Evolutionary conservation across 2,888 invertebrate genomes (phyloP).

Genomic region (Agrypnus murinus): DNA sequence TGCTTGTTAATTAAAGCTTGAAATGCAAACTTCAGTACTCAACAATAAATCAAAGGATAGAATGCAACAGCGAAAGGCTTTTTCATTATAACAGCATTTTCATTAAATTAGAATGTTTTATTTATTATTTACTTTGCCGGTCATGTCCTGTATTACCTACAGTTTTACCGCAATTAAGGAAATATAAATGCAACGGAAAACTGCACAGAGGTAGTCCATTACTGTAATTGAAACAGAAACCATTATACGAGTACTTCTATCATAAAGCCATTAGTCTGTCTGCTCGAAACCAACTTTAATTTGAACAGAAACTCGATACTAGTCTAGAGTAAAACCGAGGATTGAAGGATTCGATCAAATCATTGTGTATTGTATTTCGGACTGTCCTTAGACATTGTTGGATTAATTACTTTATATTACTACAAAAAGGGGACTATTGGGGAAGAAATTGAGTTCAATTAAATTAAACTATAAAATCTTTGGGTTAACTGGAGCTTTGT

Average conservation of each 20-base stretch:
- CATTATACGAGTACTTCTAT: conserved; percentile 52
- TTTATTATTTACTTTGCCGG: conserved; percentile 6
- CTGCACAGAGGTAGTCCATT: conserved; percentile 45
- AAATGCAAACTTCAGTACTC: no score
- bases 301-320: conserved; percentile 53
- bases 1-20: no score
- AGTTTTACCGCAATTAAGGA: conserved; percentile 1
- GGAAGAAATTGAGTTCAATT: not conserved
- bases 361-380: conserved; percentile 26
- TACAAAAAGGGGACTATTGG: no score
- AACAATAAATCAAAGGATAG: no score
- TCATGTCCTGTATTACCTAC: conserved; percentile 16
- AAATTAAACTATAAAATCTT: not conserved
- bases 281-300: conserved; percentile 52
- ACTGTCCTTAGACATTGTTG: not conserved
- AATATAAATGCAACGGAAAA: conserved; percentile 30
- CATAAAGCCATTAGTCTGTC: conserved; percentile 56
- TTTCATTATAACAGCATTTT: not conserved
- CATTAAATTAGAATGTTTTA: not conserved
- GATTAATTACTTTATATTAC: not conserved
- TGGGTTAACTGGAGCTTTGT: no score
- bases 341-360: conserved; percentile 37
- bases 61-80: no score
- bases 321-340: conserved; percentile 27
- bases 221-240: conserved; percentile 55